Evolutionary conservation across 2,797 vertebrate genomes (phyloP), one percentile per base, ranked within the genome.

Genomic region (Sebastes dallii): DNA sequence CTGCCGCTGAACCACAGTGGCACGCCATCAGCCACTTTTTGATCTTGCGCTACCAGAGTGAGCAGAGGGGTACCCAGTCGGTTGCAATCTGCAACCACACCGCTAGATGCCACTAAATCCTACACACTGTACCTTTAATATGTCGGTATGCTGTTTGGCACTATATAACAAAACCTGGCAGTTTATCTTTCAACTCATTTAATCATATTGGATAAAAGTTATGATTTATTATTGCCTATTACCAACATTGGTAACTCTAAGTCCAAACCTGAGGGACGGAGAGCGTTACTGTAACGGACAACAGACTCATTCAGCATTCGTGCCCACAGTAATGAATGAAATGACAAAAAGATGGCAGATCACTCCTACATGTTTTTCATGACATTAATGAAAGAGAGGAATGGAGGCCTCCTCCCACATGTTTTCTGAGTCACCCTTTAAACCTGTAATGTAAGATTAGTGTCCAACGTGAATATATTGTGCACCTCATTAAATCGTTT

Each of bases 391-490:
- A 75, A 56, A 72, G 56, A 66, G 50, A 46, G 46, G 32, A 79
- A 76, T 11, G 46, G 27, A 67, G 64, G 27, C 74, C 24, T 64
- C 32, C 13, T 85, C 79, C 80, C 42, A 81, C 85, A 72, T 75
- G 55, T 71, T 50, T 50, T 79, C 75, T 88, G 82, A 83, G 36
- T 79, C 81, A 84, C 32, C n/a, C 59, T 72, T 75, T 81, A 30
- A 71, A 69, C 70, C 54, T 22, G 65, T 18, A 27, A 59, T 32
- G 22, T 27, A 14, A 59, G 18, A 76, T 22, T 16, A 14, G 0
- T 54, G 18, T 76, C 56, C 34, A 42, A n/a, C 8, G 20, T 27
- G 50, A 66, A 68, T 52, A 56, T 30, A 55, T 39, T 64, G 16
- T 24, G 20, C 52, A 46, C 13, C 12, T 72, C n/a, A 25, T 39